phyloP scores from a whole-genome alignment of 2,888 invertebrate genomes.

The Ypsolopha sequella region DNA sequence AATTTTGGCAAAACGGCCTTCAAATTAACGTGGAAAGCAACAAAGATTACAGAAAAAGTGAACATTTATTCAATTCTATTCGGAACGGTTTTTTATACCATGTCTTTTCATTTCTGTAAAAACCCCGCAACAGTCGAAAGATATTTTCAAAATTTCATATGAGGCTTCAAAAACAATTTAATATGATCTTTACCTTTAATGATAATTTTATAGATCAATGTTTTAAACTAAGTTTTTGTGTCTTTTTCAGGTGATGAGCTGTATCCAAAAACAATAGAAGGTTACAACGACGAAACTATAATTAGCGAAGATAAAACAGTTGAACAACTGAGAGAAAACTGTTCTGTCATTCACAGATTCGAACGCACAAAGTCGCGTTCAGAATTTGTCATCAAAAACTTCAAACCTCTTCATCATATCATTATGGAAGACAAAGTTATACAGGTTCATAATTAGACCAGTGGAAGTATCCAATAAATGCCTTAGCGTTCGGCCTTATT shows the following conservation, averaged over 20 bases:
- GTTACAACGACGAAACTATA: constrained; percentile 10
- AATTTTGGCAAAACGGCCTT: no score
- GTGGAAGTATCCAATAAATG: constrained; percentile 13
- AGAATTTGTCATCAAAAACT: constrained; percentile 35
- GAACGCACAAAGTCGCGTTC: constrained; percentile 21
- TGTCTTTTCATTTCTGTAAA: no score
- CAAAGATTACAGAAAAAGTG: no score
- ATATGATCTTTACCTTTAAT: not conserved
- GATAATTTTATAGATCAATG: not conserved
- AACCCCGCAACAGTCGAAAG: no score
- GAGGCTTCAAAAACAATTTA: no score
- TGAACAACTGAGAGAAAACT: constrained; percentile 35
- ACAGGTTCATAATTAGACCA: constrained; percentile 13
- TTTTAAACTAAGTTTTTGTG: not conserved
- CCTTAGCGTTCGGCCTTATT: constrained; percentile 45
- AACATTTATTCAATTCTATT: no score
- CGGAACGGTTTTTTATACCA: no score
- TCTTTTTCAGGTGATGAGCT: constrained; percentile 61
- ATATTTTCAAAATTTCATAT: no score
- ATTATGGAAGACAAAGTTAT: constrained; percentile 43
- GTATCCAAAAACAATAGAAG: constrained; percentile 49
- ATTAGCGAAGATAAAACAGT: constrained; percentile 31
- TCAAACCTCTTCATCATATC: constrained; percentile 41
- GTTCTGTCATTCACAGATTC: constrained; percentile 34
- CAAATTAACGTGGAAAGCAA: no score